phyloP scores from a whole-genome alignment of 2,888 invertebrate species.

The Drosophila affinis region DNA sequence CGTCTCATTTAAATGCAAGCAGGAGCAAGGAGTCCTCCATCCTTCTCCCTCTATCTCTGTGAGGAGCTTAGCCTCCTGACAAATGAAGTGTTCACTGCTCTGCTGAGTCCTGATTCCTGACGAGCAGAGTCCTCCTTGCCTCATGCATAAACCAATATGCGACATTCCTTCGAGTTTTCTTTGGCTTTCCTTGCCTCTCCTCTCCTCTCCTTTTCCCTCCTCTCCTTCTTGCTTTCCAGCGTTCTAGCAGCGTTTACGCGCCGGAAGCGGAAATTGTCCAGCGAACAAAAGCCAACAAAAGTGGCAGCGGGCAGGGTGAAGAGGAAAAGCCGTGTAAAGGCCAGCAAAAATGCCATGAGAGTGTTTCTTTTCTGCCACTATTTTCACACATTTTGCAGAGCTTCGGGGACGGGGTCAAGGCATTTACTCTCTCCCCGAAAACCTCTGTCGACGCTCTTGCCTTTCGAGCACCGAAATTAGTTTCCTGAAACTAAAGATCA shows the following conservation, averaged over 20 bases:
- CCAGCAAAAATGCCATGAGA: not conserved
- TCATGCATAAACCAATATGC: constrained; percentile 79
- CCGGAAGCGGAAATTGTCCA: constrained; percentile 80
- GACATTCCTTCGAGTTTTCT: constrained; percentile 31
- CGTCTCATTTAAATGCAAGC: constrained; percentile 71
- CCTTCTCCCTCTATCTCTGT: not conserved
- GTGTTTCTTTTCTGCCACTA: constrained; percentile 66
- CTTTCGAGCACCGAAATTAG: not conserved
- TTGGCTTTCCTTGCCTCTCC: constrained; percentile 22
- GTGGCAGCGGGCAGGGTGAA: constrained; percentile 54
- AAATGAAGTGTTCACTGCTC: constrained; percentile 71
- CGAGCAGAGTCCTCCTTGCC: constrained; percentile 23
- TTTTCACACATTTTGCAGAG: constrained; percentile 71
- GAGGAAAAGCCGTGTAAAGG: not conserved
- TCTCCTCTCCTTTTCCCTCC: constrained; percentile 14
- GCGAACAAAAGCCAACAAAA: constrained; percentile 51
- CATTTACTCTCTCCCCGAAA: no score
- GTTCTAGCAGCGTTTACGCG: constrained; percentile 63
- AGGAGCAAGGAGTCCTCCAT: constrained; percentile 27
- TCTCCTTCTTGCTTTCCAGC: constrained; percentile 18
- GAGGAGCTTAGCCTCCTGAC: constrained; percentile 59
- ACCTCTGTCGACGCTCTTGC: no score
- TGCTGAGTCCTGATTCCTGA: not conserved
- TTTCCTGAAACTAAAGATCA: constrained; percentile 4
- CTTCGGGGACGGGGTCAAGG: constrained; percentile 29